A percentile compares a stretch with the other conserved stretches of the same genome.
Conservation (phyloP, 1,140 invertebrate species). For the Drosophila cardini region DNA sequence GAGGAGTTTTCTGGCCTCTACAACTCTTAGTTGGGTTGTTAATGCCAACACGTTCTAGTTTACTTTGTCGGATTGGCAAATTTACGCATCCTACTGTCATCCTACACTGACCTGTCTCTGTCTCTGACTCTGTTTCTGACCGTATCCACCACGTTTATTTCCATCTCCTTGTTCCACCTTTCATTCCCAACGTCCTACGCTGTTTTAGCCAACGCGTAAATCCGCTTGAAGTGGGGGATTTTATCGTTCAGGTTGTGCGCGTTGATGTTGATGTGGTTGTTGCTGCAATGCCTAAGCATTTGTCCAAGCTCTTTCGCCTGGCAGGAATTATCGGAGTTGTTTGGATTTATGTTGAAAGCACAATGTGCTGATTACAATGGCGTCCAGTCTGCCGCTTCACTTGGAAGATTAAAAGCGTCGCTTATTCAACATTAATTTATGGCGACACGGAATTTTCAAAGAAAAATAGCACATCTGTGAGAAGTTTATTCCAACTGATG, state of each 20-base stretch:
- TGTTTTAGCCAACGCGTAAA: constrained; percentile 56
- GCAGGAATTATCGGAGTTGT: constrained; percentile 63
- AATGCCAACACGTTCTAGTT: constrained; percentile 71
- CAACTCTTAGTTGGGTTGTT: constrained; percentile 51
- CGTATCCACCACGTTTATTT: neutral
- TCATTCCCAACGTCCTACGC: too few species aligned
- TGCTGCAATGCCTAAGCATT: constrained; percentile 25
- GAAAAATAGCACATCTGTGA: neutral
- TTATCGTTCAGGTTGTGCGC: constrained; percentile 59
- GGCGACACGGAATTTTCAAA: constrained; percentile 21
- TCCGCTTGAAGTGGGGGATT: constrained; percentile 60
- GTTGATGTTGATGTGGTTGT: constrained; percentile 51
- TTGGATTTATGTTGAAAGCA: constrained; percentile 63
- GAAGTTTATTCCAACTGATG: constrained; percentile 36
- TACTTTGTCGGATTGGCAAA: constrained; percentile 66
- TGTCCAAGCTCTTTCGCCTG: constrained; percentile 3
- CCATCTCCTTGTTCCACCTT: constrained; percentile 31
- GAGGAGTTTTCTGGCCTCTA: neutral
- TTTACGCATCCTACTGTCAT: constrained; percentile 52
- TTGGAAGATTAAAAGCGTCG: constrained; percentile 64
- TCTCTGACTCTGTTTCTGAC: too few species aligned
- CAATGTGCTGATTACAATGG: constrained; percentile 57
- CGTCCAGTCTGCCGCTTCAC: constrained; percentile 14
- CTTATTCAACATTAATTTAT: constrained; percentile 67
- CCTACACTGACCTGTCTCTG: constrained; percentile 1